phyloP scores from a whole-genome alignment of 2,888 invertebrate species.

The Pseudoips prasinana region DNA sequence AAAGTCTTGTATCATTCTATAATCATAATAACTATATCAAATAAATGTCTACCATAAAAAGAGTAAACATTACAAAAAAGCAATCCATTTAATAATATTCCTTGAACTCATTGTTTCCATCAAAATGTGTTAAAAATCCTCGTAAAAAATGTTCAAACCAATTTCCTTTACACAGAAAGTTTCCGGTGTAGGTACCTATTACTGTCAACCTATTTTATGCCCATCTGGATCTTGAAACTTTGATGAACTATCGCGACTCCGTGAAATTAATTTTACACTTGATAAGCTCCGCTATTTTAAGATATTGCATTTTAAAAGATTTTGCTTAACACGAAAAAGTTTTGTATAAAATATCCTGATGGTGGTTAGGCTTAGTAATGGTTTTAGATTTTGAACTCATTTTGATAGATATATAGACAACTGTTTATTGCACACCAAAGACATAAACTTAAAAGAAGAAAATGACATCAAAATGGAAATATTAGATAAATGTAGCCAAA shows the following conservation, averaged over 20 bases:
- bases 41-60: too few relatives aligned
- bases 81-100: too few relatives aligned
- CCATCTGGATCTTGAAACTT: slow-evolving; percentile 53
- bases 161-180: slow-evolving; percentile 36
- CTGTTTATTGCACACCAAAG: too few relatives aligned
- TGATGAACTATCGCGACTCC: slow-evolving; percentile 58
- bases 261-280: slow-evolving; percentile 64
- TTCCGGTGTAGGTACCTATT: slow-evolving; percentile 16
- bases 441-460: background rate
- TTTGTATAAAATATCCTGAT: slow-evolving; percentile 4
- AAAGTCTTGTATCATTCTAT: too few relatives aligned
- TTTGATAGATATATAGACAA: too few relatives aligned
- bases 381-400: too few relatives aligned
- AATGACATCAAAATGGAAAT: too few relatives aligned
- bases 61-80: too few relatives aligned
- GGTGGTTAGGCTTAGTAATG: too few relatives aligned
- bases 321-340: slow-evolving; percentile 9
- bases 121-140: slow-evolving; percentile 11
- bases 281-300: slow-evolving; percentile 46
- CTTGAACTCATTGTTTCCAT: too few relatives aligned
- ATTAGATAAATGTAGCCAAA: too few relatives aligned
- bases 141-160: slow-evolving; percentile 32
- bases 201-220: slow-evolving; percentile 51
- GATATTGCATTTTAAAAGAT: slow-evolving; percentile 24
- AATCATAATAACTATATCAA: too few relatives aligned